phyloP scores from a whole-genome alignment of 1,140 invertebrate species.

The Oreohelix idahoensis region DNA sequence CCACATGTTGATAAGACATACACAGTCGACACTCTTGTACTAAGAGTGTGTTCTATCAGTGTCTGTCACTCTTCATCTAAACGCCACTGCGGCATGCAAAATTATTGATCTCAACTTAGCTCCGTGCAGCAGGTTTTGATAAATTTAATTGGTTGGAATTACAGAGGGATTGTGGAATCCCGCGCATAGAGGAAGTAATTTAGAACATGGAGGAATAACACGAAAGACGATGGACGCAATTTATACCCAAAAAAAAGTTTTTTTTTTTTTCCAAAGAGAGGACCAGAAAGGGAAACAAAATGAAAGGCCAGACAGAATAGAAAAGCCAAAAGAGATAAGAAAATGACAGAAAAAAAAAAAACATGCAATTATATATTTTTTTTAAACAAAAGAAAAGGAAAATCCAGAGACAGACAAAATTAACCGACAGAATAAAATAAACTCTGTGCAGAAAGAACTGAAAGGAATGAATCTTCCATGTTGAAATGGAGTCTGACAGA shows the following conservation, averaged over 20 bases:
- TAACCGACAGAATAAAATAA: background rate
- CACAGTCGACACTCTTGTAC: too few relatives aligned
- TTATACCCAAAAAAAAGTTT: background rate
- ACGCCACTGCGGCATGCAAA: background rate
- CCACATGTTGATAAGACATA: too few relatives aligned
- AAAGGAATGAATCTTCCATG: background rate
- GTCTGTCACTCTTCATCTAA: background rate
- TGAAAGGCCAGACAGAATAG: background rate
- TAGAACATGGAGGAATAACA: background rate
- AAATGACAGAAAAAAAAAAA: background rate
- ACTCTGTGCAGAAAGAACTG: background rate
- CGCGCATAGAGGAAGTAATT: background rate
- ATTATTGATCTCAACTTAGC: background rate
- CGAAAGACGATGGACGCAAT: background rate
- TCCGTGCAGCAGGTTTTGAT: constrained; percentile 9
- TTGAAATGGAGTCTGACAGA: background rate
- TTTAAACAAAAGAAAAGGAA: background rate
- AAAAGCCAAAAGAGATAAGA: background rate
- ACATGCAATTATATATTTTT: too few relatives aligned
- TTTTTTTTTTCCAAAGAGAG: background rate
- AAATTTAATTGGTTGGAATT: constrained; percentile 10
- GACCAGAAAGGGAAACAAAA: background rate
- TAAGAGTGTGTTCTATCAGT: background rate
- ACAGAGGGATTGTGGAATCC: background rate
- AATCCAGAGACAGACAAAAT: background rate